These are phyloP conservation scores for Delphinus delphis DNA, from an alignment of 2,113 vertebrate species.

Conservation along the genomic window DNA sequence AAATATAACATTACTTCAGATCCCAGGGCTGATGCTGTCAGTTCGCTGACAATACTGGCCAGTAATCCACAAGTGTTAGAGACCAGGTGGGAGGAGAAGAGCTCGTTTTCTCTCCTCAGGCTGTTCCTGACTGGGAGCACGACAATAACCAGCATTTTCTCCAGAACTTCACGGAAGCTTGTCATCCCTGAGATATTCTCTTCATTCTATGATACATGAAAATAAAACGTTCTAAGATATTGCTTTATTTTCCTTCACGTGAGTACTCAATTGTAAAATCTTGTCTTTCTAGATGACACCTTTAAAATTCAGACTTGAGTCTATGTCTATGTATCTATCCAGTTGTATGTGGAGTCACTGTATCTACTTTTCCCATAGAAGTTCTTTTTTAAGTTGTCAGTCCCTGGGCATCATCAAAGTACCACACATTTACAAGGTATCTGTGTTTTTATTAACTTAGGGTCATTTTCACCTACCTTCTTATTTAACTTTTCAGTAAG, in stretches of 20 bases:
- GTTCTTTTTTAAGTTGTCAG: conserved; percentile 2
- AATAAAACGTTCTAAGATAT: not conserved
- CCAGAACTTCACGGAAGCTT: conserved; percentile 97
- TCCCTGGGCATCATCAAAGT: not conserved
- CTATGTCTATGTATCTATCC: not conserved
- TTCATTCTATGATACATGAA: conserved; percentile 87
- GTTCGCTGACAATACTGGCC: conserved; percentile 97
- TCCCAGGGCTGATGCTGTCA: conserved; percentile 96
- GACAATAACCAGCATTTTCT: conserved; percentile 99
- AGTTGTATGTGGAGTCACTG: not conserved
- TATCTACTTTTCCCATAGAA: not conserved
- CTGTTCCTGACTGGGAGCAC: conserved; percentile 96
- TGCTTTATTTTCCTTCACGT: not conserved
- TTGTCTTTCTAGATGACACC: not conserved
- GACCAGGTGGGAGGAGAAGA: conserved; percentile 97
- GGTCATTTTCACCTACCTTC: not conserved
- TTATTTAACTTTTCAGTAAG: not conserved
- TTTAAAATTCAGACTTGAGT: not conserved
- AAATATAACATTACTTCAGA: conserved; percentile 89
- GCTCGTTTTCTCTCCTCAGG: conserved; percentile 94
- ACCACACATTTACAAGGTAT: not conserved
- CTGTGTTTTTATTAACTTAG: not conserved
- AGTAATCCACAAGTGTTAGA: conserved; percentile 97
- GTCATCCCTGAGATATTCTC: conserved; percentile 98
- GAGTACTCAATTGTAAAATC: not conserved